These are phyloP conservation scores for Dicroscelio sp. DNA, from an alignment of 2,888 invertebrate genomes.

Conservation along the genomic window DNA sequence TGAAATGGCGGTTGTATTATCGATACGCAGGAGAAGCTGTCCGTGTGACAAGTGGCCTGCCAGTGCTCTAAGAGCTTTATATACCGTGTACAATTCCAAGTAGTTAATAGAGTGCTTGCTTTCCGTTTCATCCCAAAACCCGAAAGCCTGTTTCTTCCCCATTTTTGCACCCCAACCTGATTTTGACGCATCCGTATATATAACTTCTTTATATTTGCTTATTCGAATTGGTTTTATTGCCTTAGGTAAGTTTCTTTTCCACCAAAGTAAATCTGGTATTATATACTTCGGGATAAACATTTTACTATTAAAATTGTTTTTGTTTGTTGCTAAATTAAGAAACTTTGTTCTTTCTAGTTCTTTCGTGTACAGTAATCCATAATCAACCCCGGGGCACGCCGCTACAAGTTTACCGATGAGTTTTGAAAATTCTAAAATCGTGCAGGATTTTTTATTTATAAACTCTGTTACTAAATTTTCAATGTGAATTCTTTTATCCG, in stretches of 20 bases:
- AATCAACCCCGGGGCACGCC: conserved; percentile 60
- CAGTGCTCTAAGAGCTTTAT: background rate
- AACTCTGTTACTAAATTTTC: background rate
- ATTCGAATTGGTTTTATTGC: conserved; percentile 8
- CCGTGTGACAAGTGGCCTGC: background rate
- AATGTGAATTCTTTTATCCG: background rate
- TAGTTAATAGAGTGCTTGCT: conserved; percentile 47
- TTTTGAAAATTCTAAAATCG: conserved; percentile 18
- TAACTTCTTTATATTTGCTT: background rate
- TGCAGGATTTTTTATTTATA: background rate
- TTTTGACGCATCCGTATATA: conserved; percentile 43
- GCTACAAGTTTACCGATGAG: conserved; percentile 48
- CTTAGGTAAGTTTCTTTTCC: background rate
- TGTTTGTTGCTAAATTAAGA: background rate
- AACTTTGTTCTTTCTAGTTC: conserved; percentile 4
- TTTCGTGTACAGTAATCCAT: conserved; percentile 41
- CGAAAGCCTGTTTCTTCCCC: conserved; percentile 15
- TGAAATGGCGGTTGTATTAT: conserved; percentile 70
- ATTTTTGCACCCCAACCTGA: conserved; percentile 37
- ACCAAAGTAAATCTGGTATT: conserved; percentile 44
- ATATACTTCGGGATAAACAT: conserved; percentile 43
- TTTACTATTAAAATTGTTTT: background rate
- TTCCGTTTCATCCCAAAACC: conserved; percentile 55
- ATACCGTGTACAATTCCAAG: conserved; percentile 32
- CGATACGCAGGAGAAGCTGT: conserved; percentile 56